Evolutionary conservation across 2,888 invertebrate species (phyloP), one percentile per base, ranked within the genome.

Genomic region (Acanthosepion pharaonis): DNA sequence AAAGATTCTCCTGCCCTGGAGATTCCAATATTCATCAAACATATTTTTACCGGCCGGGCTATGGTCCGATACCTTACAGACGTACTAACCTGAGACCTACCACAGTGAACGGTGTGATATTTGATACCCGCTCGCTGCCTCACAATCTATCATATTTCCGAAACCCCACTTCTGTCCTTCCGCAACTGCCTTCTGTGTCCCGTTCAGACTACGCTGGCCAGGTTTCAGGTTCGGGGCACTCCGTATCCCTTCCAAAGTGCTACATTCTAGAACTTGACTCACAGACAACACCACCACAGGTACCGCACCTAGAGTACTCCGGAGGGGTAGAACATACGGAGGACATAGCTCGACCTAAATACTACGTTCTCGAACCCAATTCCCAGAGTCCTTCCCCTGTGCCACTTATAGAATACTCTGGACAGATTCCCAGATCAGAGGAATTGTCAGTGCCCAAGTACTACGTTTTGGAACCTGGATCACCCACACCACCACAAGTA

Each of bases 21-120:
- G 78, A 78, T 78, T 78, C 78, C 78, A 78, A 78, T 78, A 78
- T 78, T 78, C 78, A 78, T 78, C 78, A 78, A 78, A 78, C 78
- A 78, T 78, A 78, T 33, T 78, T 78, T 78, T 78, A 78, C 78
- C n/a, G 78, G 78, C 78, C 78, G 78, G 78, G 78, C 78, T 78
- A 78, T 78, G 78, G 78, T 78, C 78, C 78, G 78, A 78, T 78
- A 78, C 78, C 78, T 78, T 78, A 78, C 78, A 78, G 78, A 78
- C 78, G 78, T 78, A 78, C 78, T 78, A 78, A 78, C 78, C 78
- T 78, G 78, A 78, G 78, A 78, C 78, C 78, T 78, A 78, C 78
- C 78, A 78, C 78, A 78, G 78, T 78, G 78, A 78, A 78, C 78
- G 78, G 78, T 78, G 78, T 78, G 78, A 78, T 78, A n/a, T 78